These are phyloP conservation scores for Ursus arctos DNA, from an alignment of 2,113 vertebrate genomes.

Conservation along the genomic window DNA sequence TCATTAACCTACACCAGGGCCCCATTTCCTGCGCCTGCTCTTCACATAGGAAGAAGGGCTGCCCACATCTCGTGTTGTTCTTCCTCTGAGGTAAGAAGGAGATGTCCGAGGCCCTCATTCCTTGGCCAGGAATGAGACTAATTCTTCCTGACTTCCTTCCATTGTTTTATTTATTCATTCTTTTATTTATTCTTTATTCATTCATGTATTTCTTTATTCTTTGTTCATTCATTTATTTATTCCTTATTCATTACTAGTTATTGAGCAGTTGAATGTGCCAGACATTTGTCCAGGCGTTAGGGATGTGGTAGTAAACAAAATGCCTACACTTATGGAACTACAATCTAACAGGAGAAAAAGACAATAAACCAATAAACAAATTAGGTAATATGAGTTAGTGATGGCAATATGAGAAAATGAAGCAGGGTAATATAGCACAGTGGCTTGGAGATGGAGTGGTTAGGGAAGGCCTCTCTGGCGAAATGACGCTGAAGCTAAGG, in stretches of 20 bases:
- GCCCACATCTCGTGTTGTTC: not conserved
- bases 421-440: not conserved
- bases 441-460: not conserved
- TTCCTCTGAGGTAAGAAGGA: not conserved
- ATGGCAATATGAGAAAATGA: not conserved
- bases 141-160: not conserved
- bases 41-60: not conserved
- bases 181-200: not conserved
- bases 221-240: not conserved
- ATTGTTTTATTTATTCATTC: not conserved
- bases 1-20: not conserved
- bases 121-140: not conserved
- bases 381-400: not conserved
- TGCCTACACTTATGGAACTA: not conserved
- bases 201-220: not conserved
- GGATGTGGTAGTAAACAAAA: not conserved
- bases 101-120: not conserved
- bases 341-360: not conserved
- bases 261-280: not conserved
- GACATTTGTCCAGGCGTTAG: not conserved
- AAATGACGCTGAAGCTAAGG: not conserved
- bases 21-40: not conserved
- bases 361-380: not conserved
- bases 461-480: not conserved
- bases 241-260: not conserved